Conservation (phyloP, 2,888 invertebrate species). For the Hedychridium roseum region DNA sequence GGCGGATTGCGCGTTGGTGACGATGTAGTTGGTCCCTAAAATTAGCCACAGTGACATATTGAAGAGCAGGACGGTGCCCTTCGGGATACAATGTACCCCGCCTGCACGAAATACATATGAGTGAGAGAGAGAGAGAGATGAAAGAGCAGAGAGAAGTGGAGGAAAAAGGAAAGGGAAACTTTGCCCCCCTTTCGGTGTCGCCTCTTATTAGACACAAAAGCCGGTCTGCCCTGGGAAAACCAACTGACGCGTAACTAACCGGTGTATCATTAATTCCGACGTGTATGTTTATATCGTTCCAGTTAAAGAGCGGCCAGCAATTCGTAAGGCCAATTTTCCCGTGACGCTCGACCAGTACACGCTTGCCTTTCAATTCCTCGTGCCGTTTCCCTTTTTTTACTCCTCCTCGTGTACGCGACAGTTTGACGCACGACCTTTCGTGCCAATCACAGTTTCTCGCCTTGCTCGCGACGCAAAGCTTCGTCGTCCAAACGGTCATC, state of each 20-base stretch:
- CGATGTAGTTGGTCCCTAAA: conserved; percentile 52
- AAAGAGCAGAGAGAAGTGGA: too few species aligned
- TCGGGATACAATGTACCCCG: too few species aligned
- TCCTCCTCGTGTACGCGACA: background rate
- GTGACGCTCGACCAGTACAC: background rate
- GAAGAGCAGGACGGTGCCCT: conserved; percentile 43
- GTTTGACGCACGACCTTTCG: background rate
- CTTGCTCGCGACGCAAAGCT: too few species aligned
- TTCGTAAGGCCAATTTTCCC: conserved; percentile 46
- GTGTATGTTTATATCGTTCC: conserved; percentile 57
- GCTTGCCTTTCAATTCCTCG: background rate
- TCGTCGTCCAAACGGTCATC: too few species aligned
- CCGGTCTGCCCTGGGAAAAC: conserved; percentile 58
- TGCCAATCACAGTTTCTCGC: conserved; percentile 1
- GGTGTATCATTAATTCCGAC: conserved; percentile 61
- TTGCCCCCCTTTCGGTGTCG: too few species aligned
- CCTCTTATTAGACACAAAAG: conserved; percentile 29
- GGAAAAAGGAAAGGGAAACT: too few species aligned
- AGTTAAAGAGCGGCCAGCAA: conserved; percentile 44
- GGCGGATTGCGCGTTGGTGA: conserved; percentile 34
- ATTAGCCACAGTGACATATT: conserved; percentile 64
- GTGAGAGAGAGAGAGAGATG: too few species aligned
- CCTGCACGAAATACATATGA: too few species aligned
- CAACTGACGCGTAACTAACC: conserved; percentile 64
- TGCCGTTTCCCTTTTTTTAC: background rate